phyloP scores from a whole-genome alignment of 2,797 vertebrate genomes.

The Xiphophorus birchmanni region DNA sequence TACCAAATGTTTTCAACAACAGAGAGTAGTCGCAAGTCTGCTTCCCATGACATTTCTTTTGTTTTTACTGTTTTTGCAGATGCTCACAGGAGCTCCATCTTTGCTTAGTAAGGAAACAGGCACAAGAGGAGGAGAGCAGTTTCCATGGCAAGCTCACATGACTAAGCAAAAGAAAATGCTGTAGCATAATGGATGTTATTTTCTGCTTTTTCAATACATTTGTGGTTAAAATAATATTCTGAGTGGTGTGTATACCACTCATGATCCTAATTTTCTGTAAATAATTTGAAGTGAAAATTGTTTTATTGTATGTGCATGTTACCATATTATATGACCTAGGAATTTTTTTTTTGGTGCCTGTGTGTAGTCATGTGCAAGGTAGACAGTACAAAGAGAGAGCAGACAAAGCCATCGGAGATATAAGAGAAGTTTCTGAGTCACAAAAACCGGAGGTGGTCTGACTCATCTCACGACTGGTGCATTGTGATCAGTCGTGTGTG shows the following conservation, averaged over 20 bases:
- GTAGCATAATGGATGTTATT: neutral
- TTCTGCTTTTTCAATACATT: neutral
- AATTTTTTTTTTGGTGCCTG: constrained; percentile 9
- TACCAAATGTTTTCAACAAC: neutral
- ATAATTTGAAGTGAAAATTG: constrained; percentile 19
- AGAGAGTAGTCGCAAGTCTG: neutral
- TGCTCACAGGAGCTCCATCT: neutral
- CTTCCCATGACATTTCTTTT: neutral
- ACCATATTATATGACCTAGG: constrained; percentile 15
- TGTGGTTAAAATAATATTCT: no score
- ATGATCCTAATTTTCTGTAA: neutral
- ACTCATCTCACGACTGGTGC: constrained; percentile 53
- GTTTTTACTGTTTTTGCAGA: neutral
- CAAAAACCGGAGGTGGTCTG: constrained; percentile 56
- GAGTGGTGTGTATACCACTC: neutral
- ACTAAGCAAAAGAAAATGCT: neutral
- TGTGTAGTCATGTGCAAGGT: neutral
- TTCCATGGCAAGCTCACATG: neutral
- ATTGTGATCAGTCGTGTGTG: constrained; percentile 35
- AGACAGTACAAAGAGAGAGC: constrained; percentile 9
- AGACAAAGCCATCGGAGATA: constrained; percentile 36
- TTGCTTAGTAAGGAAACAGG: neutral
- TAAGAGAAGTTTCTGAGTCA: constrained; percentile 58
- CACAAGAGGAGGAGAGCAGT: neutral
- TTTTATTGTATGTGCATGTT: constrained; percentile 19